Percentiles rank a stretch among this genome's conserved stretches.
Conservation (phyloP, 2,888 invertebrate species). For the Oligia strigilis region DNA sequence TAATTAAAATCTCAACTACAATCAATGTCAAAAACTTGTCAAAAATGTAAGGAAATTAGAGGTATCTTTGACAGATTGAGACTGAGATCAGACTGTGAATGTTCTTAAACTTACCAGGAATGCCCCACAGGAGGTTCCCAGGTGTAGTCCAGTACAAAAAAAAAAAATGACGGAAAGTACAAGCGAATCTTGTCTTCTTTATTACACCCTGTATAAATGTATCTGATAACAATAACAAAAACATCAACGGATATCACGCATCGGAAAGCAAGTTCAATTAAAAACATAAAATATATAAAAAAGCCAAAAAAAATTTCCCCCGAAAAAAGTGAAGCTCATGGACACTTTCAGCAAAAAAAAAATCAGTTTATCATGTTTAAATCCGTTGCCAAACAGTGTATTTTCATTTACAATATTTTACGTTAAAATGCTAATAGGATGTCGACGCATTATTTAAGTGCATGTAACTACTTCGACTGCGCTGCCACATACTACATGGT, state of each 20-base stretch:
- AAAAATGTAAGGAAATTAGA: too few relatives aligned
- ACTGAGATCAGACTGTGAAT: too few relatives aligned
- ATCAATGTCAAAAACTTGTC: too few relatives aligned
- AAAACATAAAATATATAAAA: too few relatives aligned
- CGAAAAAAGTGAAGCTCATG: neutral
- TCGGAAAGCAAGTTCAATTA: neutral
- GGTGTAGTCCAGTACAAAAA: too few relatives aligned
- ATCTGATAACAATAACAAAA: neutral
- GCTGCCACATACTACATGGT: slow-evolving; percentile 29
- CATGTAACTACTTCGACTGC: slow-evolving; percentile 53
- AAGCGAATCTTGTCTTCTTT: neutral
- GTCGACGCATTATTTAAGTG: slow-evolving; percentile 54
- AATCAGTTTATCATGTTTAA: slow-evolving; percentile 26
- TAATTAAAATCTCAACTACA: too few relatives aligned
- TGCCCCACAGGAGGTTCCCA: too few relatives aligned
- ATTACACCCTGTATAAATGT: too few relatives aligned
- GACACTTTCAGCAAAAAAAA: slow-evolving; percentile 20
- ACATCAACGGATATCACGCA: neutral
- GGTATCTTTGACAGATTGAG: too few relatives aligned
- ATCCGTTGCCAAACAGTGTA: slow-evolving; percentile 31
- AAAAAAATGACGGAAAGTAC: too few relatives aligned
- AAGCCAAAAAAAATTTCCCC: neutral
- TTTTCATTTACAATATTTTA: slow-evolving; percentile 54
- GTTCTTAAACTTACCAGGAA: too few relatives aligned
- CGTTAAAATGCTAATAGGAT: slow-evolving; percentile 54